phyloP scores from a whole-genome alignment of 1,140 invertebrate species.

The Mycetomoellerius zeteki region DNA sequence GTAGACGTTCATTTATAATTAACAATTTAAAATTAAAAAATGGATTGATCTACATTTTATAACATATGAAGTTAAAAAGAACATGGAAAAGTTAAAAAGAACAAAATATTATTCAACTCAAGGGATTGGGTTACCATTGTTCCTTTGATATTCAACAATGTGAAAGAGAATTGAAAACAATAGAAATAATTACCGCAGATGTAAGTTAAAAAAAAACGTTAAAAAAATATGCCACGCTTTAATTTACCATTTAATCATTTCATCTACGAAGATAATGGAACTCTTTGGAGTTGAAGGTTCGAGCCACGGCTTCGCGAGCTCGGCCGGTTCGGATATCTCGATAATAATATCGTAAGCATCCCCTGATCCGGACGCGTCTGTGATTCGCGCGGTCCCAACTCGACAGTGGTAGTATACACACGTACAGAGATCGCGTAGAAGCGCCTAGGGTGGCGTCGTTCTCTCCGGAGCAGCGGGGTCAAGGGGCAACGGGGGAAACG shows the following conservation, averaged over 20 bases:
- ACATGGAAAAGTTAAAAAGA: too few relatives aligned
- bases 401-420: constrained; percentile 45
- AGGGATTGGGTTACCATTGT: too few relatives aligned
- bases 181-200: neutral
- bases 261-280: neutral
- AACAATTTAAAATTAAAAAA: too few relatives aligned
- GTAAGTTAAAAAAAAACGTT: neutral
- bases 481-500: constrained; percentile 48
- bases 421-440: constrained; percentile 42
- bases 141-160: too few relatives aligned
- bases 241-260: neutral
- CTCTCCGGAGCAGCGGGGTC: constrained; percentile 27
- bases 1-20: too few relatives aligned
- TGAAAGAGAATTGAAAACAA: neutral
- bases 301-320: neutral
- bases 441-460: constrained; percentile 58
- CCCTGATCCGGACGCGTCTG: constrained; percentile 23
- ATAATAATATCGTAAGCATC: constrained; percentile 35
- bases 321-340: neutral
- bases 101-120: too few relatives aligned
- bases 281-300: neutral
- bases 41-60: too few relatives aligned
- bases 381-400: constrained; percentile 56
- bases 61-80: too few relatives aligned
- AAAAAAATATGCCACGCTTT: neutral